Conservation (phyloP, 2,113 vertebrate species). For the Carassius gibelio region DNA sequence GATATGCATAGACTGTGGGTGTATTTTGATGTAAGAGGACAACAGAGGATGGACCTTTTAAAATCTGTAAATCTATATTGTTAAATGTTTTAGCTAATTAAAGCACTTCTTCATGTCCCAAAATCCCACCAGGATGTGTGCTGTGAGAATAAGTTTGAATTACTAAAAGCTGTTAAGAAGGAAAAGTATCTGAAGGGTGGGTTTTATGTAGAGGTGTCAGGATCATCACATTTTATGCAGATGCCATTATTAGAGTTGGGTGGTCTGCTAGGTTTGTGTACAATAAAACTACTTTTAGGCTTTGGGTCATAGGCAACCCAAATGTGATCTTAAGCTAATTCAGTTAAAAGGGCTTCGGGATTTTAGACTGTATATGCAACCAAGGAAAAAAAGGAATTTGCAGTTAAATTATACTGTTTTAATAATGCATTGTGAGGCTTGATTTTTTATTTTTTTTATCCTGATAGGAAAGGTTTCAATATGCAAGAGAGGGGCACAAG, state of each 20-base stretch:
- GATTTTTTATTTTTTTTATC: no score
- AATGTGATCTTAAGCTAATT: neutral
- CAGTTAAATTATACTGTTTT: no score
- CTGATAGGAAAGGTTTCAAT: no score
- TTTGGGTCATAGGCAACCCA: no score
- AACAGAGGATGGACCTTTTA: no score
- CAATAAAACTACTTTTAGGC: neutral
- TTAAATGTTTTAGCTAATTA: no score
- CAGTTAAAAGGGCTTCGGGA: neutral
- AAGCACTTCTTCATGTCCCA: no score
- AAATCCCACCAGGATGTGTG: neutral
- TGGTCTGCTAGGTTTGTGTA: slow-evolving; percentile 41
- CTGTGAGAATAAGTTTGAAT: neutral
- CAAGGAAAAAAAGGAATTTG: slow-evolving; percentile 11
- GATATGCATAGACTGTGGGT: no score
- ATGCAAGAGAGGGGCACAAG: no score
- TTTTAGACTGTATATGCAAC: neutral
- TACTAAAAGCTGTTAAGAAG: slow-evolving; percentile 2
- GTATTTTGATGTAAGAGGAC: no score
- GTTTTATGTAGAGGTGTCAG: slow-evolving; percentile 37
- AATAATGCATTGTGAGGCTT: no score
- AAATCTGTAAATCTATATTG: no score
- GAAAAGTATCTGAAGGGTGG: slow-evolving; percentile 31
- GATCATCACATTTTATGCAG: slow-evolving; percentile 31
- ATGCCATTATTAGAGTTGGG: slow-evolving; percentile 33